Percentiles rank a stretch among this genome's conserved stretches.
Conservation (phyloP, 2,888 invertebrate genomes). For the Alcis repandata region DNA sequence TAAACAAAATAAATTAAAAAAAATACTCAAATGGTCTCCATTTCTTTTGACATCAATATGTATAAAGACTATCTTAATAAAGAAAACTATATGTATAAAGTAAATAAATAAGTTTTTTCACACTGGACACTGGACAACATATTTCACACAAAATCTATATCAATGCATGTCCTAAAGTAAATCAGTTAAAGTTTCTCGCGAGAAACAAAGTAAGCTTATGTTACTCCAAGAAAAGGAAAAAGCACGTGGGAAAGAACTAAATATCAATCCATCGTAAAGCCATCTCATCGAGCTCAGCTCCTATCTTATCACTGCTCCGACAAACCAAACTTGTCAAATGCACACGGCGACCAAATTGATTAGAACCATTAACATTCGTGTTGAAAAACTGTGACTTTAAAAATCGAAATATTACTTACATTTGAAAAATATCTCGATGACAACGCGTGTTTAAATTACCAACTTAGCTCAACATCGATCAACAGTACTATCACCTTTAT, state of each 20-base stretch:
- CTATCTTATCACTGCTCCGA: constrained; percentile 51
- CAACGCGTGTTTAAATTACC: constrained; percentile 65
- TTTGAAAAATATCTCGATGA: constrained; percentile 78
- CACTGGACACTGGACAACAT: no score
- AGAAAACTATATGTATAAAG: no score
- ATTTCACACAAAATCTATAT: no score
- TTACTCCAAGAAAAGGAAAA: not conserved
- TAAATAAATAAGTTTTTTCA: no score
- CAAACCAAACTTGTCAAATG: constrained; percentile 55
- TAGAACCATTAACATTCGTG: constrained; percentile 78
- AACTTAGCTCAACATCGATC: constrained; percentile 15
- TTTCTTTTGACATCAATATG: no score
- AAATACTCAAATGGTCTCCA: no score
- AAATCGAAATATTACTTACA: constrained; percentile 71
- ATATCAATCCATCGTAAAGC: not conserved
- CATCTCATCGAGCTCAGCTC: constrained; percentile 2
- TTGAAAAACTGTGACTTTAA: constrained; percentile 76
- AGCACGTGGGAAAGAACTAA: constrained; percentile 1
- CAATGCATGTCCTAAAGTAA: no score
- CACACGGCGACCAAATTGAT: constrained; percentile 73
- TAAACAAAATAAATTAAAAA: no score
- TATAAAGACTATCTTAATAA: no score
- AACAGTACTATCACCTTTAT: constrained; percentile 46
- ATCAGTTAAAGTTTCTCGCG: no score
- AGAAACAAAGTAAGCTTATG: no score